Percentiles rank a stretch among this genome's conserved stretches.
phyloP scores from a whole-genome alignment of 2,113 vertebrate species.

The Pedionomus torquatus region DNA sequence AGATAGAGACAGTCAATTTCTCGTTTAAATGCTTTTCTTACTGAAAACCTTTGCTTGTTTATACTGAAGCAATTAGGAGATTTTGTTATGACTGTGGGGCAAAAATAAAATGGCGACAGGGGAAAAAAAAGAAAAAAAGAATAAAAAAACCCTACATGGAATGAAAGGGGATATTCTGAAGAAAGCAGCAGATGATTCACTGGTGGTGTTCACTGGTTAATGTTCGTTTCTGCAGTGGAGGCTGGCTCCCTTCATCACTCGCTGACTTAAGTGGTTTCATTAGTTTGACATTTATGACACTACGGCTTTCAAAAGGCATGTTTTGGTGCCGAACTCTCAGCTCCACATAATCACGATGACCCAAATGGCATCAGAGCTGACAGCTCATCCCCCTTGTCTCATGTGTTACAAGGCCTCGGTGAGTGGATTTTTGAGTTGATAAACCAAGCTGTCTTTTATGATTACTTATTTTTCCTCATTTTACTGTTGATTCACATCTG shows the following conservation, averaged over 20 bases:
- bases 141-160: background rate
- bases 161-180: background rate
- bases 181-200: background rate
- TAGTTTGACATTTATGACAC: background rate
- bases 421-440: background rate
- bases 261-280: background rate
- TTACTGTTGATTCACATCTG: background rate
- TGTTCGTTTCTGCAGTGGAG: background rate
- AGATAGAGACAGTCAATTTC: background rate
- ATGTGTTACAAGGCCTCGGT: background rate
- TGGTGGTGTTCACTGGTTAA: background rate
- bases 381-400: background rate
- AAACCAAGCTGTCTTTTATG: background rate
- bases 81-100: background rate
- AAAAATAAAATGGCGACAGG: background rate
- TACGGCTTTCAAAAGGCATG: background rate
- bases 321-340: conserved; percentile 14
- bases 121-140: no score
- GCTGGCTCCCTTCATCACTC: background rate
- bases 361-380: background rate
- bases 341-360: background rate
- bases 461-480: background rate
- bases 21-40: background rate
- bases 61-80: background rate
- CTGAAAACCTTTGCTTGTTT: background rate